Evolutionary conservation across 2,888 invertebrate genomes (phyloP), one percentile per base, ranked within the genome.

Genomic region (Xanthostigma xanthostigma): DNA sequence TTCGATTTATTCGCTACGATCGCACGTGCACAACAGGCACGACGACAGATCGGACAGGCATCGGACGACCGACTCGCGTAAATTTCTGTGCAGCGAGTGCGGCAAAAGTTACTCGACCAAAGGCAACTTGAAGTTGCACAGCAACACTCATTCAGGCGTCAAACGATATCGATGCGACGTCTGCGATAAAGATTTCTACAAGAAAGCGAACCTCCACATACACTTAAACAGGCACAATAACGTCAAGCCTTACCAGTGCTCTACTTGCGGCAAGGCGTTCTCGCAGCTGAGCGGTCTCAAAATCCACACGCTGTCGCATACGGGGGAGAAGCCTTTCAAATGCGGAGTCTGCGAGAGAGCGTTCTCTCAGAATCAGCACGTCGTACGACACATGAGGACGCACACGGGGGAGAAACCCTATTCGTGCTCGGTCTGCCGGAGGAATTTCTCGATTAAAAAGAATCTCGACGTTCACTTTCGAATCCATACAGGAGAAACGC

Each of bases 281-380:
- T 55, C 58, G 3, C 62, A 61, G 42, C 55, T 58, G 36, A 56
- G 60, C 38, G 58, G 58, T 27, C 56, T 63, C 14, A 58, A 60
- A 12, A 57, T 57, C 37, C 64, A 64, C 48, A 56, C 60, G 50
- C 49, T 61, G 17, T 60, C 58, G 3, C 65, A 64, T 48, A 62
- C 60, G 2, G 61, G 62, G 0, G 57, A 59, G 39, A 60, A 60
- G 34, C 64, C 63, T 0, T 51, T 53, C 45, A 41, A 38, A 33
- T 57, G 56, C 39, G 41, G 44, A n/a, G 33, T 51, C 35, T 56
- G 56, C 46, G 41, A 47, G 9, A 49, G 49, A 40, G 17, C 49
- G 9, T 55, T 55, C 36, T 46, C 41, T 8, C 55, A 55, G 41
- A 39, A 37, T 2, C 33, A 44, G 10, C 54, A 55, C 44, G 38